Base-by-base conservation (phyloP, 2,888 invertebrate genomes). In the Philereme transversata region DNA sequence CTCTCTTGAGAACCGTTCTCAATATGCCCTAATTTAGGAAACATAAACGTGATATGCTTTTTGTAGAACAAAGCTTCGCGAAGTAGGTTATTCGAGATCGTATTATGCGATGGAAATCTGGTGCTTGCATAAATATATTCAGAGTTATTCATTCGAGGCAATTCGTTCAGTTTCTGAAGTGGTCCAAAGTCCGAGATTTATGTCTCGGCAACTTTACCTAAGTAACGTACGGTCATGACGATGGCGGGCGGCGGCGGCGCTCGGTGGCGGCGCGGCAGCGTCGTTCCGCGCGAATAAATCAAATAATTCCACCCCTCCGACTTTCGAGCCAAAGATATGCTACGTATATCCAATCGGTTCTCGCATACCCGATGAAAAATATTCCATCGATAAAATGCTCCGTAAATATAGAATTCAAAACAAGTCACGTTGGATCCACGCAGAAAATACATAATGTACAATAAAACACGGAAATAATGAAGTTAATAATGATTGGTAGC, bases 401-500 rank as follows among this genome's bases (percentile, higher is more conserved):
- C 33, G 34, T 55, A 48, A 50, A 22, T 51, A 55, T 51, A 43
- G 43, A 60, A 60, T 55, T 51, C 55, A 46, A 55, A 55, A 55
- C 51, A 50, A 55, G 51, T 55, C 51, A 46, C 50, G 51, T 60
- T 43, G 45, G 47, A 60, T 33, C 33, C 46, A 22, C 47, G 48
- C 35, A 57, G 35, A 62, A 72, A 62, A 63, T 67, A 73, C 70
- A 75, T 72, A 73, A 73, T 70, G 75, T 74, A 76, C 72, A 76
- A 78, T 79, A 82, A 82, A 80, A 82, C 84, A 82, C 69, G 63
- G 76, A 79, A 83, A 83, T 88, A 87, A 88, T 86, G 82, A 83
- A 76, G 68, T 73, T 87, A 89, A 90, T 88, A 84, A 89, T 88
- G 89, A 90, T 89, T 87, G 83, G 88, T 88, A 79, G 87, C 75